Evolutionary conservation across 2,113 vertebrate species (phyloP).

Genomic region (Erythrolamprus reginae): DNA sequence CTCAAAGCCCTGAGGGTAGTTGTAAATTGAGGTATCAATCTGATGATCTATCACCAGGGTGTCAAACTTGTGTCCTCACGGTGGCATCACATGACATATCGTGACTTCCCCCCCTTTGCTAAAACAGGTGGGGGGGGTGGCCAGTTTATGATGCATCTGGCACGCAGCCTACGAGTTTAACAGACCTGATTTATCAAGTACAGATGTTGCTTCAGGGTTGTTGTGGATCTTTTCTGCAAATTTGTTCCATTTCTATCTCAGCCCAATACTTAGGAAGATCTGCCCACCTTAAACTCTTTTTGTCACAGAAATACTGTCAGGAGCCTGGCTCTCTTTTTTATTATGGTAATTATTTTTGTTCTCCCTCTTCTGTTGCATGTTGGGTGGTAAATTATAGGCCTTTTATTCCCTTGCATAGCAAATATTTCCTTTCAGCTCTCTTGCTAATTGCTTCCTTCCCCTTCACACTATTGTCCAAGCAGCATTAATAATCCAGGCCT

Average conservation of each 20-base stretch:
- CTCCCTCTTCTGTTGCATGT: constrained; percentile 9
- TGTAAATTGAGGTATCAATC: background rate
- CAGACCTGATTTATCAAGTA: background rate
- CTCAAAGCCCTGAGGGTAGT: background rate
- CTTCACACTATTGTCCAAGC: background rate
- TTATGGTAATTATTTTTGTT: constrained; percentile 21
- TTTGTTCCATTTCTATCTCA: background rate
- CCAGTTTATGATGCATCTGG: no score
- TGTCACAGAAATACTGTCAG: background rate
- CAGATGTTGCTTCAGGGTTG: background rate
- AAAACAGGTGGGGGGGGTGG: no score
- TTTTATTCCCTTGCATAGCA: constrained; percentile 8
- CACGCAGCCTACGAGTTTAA: no score
- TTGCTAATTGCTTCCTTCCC: background rate
- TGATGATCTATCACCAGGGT: background rate
- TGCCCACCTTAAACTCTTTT: background rate
- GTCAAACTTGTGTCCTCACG: no score
- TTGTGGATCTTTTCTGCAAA: background rate
- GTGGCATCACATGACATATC: fast-evolving
- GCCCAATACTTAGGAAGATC: background rate
- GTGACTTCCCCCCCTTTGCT: no score
- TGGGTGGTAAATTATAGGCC: constrained; percentile 29
- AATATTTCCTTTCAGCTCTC: background rate
- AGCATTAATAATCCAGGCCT: background rate
- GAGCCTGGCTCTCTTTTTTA: background rate